Conservation (phyloP, 2,113 vertebrate species). For the Paralichthys olivaceus region DNA sequence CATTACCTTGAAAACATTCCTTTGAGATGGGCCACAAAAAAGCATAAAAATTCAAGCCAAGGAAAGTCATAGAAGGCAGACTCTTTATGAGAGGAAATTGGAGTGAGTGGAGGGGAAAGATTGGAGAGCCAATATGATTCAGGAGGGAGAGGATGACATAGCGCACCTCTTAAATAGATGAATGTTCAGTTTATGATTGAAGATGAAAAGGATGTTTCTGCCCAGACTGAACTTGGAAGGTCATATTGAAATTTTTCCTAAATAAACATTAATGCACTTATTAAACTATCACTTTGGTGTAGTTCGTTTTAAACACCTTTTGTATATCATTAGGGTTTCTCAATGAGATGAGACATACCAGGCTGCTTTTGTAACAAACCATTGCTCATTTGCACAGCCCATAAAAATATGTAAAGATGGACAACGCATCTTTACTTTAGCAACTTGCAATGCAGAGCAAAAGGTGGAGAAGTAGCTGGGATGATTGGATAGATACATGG, state of each 20-base stretch:
- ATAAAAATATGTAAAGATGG: too few relatives aligned
- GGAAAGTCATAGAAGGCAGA: constrained; percentile 40
- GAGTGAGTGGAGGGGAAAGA: constrained; percentile 41
- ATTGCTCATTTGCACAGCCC: constrained; percentile 29
- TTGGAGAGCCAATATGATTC: constrained; percentile 49
- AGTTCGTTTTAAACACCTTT: constrained; percentile 12
- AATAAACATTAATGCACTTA: constrained; percentile 22
- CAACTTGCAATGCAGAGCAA: constrained; percentile 46
- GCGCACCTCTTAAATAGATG: constrained; percentile 45
- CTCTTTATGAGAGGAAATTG: constrained; percentile 61
- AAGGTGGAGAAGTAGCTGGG: constrained; percentile 33
- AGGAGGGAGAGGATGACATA: constrained; percentile 41
- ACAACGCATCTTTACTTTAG: constrained; percentile 55
- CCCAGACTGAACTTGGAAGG: constrained; percentile 29
- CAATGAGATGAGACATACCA: neutral
- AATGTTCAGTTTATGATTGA: constrained; percentile 48
- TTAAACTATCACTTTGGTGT: neutral
- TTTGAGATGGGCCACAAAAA: constrained; percentile 59
- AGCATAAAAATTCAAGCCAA: constrained; percentile 59
- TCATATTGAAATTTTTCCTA: constrained; percentile 32
- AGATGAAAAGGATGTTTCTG: constrained; percentile 31
- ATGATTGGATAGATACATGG: constrained; percentile 29
- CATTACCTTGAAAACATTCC: constrained; percentile 64
- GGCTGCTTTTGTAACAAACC: neutral
- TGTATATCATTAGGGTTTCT: neutral